These are phyloP conservation scores for Eptatretus atami DNA, from an alignment of 2,797 vertebrate genomes.

Conservation along the genomic window DNA sequence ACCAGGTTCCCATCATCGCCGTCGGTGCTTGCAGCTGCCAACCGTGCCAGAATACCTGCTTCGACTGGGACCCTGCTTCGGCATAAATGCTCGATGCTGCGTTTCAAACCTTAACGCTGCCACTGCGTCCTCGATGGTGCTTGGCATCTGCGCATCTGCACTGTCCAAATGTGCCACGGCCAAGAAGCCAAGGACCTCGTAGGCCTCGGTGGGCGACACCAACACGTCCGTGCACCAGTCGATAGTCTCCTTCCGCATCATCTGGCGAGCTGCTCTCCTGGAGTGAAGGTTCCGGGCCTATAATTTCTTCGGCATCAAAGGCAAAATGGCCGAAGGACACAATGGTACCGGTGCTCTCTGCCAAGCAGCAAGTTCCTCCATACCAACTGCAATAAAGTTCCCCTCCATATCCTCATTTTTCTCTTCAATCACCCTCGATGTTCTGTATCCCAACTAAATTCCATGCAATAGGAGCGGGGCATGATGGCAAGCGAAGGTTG, in stretches of 20 bases:
- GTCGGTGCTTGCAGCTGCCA: slow-evolving; percentile 79
- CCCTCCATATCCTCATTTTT: slow-evolving; percentile 52
- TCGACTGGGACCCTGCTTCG: slow-evolving; percentile 99
- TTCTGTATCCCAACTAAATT: no score
- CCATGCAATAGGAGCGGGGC: no score
- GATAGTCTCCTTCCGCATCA: slow-evolving; percentile 77
- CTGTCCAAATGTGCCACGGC: slow-evolving; percentile 79
- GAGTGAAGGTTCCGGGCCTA: slow-evolving; percentile 54
- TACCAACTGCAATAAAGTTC: slow-evolving; percentile 34
- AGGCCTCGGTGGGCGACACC: slow-evolving; percentile 96
- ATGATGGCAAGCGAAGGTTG: no score
- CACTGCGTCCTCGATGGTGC: slow-evolving; percentile 85
- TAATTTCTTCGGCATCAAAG: slow-evolving; percentile 16
- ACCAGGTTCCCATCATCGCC: slow-evolving; percentile 66
- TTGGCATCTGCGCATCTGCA: slow-evolving; percentile 97
- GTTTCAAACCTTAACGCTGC: slow-evolving; percentile 94
- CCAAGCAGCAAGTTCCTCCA: slow-evolving; percentile 50
- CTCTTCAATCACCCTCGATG: slow-evolving; percentile 98
- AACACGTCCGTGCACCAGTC: slow-evolving; percentile 91
- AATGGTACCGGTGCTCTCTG: slow-evolving; percentile 43
- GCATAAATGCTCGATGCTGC: slow-evolving; percentile 68
- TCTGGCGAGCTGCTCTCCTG: slow-evolving; percentile 25
- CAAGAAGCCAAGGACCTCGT: slow-evolving; percentile 81
- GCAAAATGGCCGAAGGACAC: no score
- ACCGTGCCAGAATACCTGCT: slow-evolving; percentile 79